Conservation (phyloP, 2,888 invertebrate genomes). For the Orthonevra nobilis region DNA sequence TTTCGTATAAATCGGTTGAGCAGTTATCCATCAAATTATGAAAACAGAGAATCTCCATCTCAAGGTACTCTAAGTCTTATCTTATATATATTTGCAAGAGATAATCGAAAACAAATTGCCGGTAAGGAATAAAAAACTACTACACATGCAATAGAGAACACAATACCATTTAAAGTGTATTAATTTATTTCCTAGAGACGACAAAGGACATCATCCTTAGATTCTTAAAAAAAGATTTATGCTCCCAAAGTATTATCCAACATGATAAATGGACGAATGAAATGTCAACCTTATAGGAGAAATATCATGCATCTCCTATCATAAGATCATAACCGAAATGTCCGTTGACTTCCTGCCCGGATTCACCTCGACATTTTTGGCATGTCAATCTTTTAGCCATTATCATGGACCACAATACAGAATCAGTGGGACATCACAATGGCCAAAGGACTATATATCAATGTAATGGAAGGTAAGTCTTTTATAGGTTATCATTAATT, state of each 20-base stretch:
- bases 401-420: conserved; percentile 29
- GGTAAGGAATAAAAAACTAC: not conserved
- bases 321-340: conserved; percentile 62
- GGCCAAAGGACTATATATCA: conserved; percentile 56
- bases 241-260: conserved; percentile 41
- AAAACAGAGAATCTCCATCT: too few species aligned
- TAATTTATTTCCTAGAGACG: conserved; percentile 29
- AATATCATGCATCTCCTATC: conserved; percentile 56
- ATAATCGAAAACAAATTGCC: not conserved
- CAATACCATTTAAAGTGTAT: conserved; percentile 26
- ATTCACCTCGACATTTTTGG: conserved; percentile 27
- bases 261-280: conserved; percentile 60
- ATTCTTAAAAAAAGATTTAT: conserved; percentile 56
- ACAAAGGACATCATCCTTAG: conserved; percentile 31
- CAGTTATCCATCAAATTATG: too few species aligned
- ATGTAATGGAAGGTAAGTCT: conserved; percentile 46
- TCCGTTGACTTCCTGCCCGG: conserved; percentile 54
- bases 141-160: not conserved
- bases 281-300: conserved; percentile 57
- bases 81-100: not conserved
- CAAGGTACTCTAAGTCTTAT: not conserved
- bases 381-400: conserved; percentile 61
- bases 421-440: conserved; percentile 44
- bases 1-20: too few species aligned
- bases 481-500: conserved; percentile 64